Percentiles rank a stretch among this genome's conserved stretches.
Conservation (phyloP, 2,888 invertebrate genomes). For the Sesamia inferens region DNA sequence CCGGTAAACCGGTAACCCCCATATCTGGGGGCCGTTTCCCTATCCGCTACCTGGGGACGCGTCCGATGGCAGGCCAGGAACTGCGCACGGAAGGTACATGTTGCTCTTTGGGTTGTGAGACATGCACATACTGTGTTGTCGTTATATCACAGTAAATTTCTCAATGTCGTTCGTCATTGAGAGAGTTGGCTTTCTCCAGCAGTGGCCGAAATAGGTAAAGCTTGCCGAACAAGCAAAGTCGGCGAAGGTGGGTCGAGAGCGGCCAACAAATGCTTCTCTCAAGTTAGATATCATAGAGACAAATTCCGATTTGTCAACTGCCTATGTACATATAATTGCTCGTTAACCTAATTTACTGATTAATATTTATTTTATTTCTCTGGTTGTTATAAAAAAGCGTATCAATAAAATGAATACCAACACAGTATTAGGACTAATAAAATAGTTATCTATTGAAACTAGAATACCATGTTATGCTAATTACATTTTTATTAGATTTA, state of each 20-base stretch:
- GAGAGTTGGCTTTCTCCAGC: too few relatives aligned
- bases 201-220: background rate
- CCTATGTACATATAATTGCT: background rate
- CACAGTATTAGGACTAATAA: background rate
- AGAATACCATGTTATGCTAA: background rate
- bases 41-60: too few relatives aligned
- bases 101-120: too few relatives aligned
- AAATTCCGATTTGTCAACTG: background rate
- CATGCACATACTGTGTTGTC: too few relatives aligned
- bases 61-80: too few relatives aligned
- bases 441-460: constrained; percentile 21
- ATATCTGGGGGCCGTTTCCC: too few relatives aligned
- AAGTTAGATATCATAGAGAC: background rate
- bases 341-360: background rate
- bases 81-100: too few relatives aligned
- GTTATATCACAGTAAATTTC: too few relatives aligned
- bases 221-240: background rate
- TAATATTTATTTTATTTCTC: background rate
- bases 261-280: background rate
- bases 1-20: too few relatives aligned
- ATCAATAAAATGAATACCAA: background rate
- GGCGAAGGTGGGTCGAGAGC: background rate
- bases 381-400: background rate
- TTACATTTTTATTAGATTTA: constrained; percentile 16
- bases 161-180: too few relatives aligned